These are phyloP conservation scores for Eupleurogrammus muticus DNA, from an alignment of 2,797 vertebrate species.

Conservation along the genomic window DNA sequence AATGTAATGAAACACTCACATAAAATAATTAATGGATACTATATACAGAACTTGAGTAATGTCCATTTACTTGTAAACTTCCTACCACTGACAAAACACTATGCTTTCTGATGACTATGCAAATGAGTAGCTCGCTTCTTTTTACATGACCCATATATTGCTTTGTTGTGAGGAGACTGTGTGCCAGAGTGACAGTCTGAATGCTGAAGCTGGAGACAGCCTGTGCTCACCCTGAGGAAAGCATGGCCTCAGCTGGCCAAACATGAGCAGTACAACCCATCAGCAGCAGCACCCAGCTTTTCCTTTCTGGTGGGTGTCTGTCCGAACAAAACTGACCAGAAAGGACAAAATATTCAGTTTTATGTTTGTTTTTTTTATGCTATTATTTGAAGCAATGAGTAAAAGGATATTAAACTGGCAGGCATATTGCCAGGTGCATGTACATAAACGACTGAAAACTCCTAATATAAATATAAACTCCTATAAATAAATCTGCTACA, in stretches of 20 bases:
- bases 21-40: neutral
- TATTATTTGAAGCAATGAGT: neutral
- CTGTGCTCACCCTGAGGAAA: slow-evolving; percentile 82
- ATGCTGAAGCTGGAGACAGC: slow-evolving; percentile 31
- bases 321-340: neutral
- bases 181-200: slow-evolving; percentile 23
- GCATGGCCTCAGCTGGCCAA: slow-evolving; percentile 88
- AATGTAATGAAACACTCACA: neutral
- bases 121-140: slow-evolving; percentile 24
- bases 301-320: neutral
- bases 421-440: neutral
- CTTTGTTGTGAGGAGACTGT: slow-evolving; percentile 32
- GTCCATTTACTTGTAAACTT: neutral
- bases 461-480: slow-evolving; percentile 15
- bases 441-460: slow-evolving; percentile 1
- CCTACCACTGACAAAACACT: neutral
- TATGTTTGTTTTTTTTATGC: neutral
- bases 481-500: slow-evolving; percentile 33
- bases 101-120: slow-evolving; percentile 5
- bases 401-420: neutral
- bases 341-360: neutral
- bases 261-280: slow-evolving; percentile 80
- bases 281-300: slow-evolving; percentile 16
- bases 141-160: slow-evolving; percentile 50
- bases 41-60: neutral